Percentiles rank a stretch among this genome's conserved stretches.
These are phyloP conservation scores for Nesoenas mayeri DNA, from an alignment of 2,113 vertebrate species.

Conservation along the genomic window DNA sequence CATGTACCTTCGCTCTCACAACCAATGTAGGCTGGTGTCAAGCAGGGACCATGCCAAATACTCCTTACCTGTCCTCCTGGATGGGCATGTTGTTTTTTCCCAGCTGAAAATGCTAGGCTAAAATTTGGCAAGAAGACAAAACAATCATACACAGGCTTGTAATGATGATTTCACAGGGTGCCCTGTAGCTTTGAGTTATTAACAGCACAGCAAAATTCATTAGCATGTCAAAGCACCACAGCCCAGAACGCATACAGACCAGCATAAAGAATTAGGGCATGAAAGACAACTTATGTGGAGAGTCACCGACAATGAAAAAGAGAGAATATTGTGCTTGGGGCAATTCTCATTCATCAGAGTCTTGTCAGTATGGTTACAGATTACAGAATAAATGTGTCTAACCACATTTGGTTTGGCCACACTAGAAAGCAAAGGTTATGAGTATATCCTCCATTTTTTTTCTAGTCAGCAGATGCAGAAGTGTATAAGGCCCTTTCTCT, in stretches of 20 bases:
- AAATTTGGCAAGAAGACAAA: not conserved
- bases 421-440: conserved; percentile 22
- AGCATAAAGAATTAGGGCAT: conserved; percentile 24
- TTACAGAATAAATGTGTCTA: conserved; percentile 22
- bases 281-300: conserved; percentile 48
- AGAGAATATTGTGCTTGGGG: conserved; percentile 5
- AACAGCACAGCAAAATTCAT: conserved; percentile 2
- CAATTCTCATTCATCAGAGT: conserved; percentile 20
- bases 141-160: not conserved
- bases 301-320: conserved; percentile 26
- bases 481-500: not conserved
- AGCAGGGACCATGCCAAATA: not conserved
- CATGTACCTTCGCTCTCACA: not conserved
- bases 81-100: not conserved
- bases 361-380: conserved; percentile 24
- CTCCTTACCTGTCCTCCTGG: not conserved
- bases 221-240: conserved; percentile 36
- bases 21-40: not conserved
- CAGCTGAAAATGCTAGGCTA: not conserved
- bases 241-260: not conserved
- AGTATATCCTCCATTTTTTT: not conserved
- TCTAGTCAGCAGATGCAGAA: not conserved
- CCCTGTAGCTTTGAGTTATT: conserved; percentile 7
- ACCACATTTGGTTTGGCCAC: conserved; percentile 32
- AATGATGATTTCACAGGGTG: not conserved